phyloP scores from a whole-genome alignment of 2,797 vertebrate species.

The Platyrinchus mystaceus region DNA sequence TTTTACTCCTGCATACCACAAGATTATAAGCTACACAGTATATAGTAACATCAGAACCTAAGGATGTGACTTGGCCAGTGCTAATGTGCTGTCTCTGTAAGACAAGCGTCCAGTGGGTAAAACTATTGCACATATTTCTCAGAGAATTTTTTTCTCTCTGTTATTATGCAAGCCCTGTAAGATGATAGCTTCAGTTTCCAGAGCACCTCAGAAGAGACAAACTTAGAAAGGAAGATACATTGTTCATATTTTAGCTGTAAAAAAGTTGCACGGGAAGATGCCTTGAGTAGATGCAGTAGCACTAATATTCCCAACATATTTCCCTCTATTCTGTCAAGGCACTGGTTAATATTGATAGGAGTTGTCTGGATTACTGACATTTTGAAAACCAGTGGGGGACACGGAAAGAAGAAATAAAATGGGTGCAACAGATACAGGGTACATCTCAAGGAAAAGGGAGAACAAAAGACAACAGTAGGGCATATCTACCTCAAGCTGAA shows the following conservation, averaged over 20 bases:
- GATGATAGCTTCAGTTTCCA: neutral
- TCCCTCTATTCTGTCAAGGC: neutral
- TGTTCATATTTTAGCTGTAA: neutral
- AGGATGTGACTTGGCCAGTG: neutral
- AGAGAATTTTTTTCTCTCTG: neutral
- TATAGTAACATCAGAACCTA: neutral
- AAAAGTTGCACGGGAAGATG: neutral
- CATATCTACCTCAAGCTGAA: neutral
- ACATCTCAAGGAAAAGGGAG: neutral
- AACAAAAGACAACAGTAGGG: neutral
- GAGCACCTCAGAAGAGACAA: neutral
- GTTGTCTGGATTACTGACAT: neutral
- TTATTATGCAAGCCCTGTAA: neutral
- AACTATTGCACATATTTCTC: neutral
- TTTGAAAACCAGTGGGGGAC: neutral
- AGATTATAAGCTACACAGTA: neutral
- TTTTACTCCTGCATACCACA: neutral
- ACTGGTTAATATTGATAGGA: neutral
- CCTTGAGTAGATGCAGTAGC: neutral
- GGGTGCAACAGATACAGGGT: neutral
- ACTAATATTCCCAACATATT: neutral
- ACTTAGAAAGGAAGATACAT: neutral
- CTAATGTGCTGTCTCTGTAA: neutral
- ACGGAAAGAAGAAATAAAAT: neutral
- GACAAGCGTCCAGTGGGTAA: neutral